These are phyloP conservation scores for Cephus rjabovi DNA, from an alignment of 2,888 invertebrate species.

Conservation along the genomic window DNA sequence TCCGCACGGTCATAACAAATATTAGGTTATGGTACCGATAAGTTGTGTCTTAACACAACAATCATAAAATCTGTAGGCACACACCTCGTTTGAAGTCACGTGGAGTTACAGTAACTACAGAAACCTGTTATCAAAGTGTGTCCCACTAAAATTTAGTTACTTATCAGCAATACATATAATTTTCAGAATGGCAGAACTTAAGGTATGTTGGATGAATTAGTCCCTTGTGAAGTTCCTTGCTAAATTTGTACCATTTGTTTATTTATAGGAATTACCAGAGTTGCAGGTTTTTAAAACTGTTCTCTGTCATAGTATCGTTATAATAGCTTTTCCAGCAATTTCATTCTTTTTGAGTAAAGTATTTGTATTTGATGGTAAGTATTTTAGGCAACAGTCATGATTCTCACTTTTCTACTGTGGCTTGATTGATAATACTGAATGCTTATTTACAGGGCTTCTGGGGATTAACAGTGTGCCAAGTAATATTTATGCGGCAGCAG, in stretches of 20 bases:
- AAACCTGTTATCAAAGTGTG: neutral
- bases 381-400: slow-evolving; percentile 52
- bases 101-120: neutral
- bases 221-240: neutral
- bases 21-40: neutral
- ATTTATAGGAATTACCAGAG: slow-evolving; percentile 75
- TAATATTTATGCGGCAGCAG: slow-evolving; percentile 83
- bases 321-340: slow-evolving; percentile 80
- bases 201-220: neutral
- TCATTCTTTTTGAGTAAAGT: slow-evolving; percentile 80
- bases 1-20: neutral
- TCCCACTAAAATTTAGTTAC: neutral
- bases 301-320: slow-evolving; percentile 80
- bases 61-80: neutral
- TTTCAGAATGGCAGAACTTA: neutral
- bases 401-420: neutral
- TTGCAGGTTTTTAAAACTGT: slow-evolving; percentile 81
- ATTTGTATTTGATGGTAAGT: slow-evolving; percentile 77
- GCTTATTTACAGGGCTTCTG: slow-evolving; percentile 67
- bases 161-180: neutral
- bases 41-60: neutral
- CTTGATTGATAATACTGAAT: neutral
- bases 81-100: neutral
- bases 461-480: slow-evolving; percentile 71
- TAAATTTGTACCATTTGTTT: slow-evolving; percentile 22